Base-by-base conservation (phyloP, 2,113 vertebrate species). In the Sterrhoptilus dennistouni region DNA sequence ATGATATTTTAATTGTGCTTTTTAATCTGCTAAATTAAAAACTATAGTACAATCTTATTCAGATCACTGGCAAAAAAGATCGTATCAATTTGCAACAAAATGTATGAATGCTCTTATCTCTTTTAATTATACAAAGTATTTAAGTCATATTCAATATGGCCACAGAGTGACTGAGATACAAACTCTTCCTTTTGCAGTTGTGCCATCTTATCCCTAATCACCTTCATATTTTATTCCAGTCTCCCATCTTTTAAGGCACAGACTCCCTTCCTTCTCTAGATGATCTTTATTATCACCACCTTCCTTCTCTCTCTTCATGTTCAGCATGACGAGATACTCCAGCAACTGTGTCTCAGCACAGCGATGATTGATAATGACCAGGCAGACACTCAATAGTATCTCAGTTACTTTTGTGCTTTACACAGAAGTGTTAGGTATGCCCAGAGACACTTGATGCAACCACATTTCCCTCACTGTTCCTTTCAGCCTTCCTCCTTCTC, bases 21-120 rank as follows among this genome's bases (percentile, higher is more conserved):
- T 96, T 97, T 98, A 98, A 98, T 98, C 97, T 97, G 93, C 92
- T 98, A 98, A 98, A 98, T 98, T 98, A 98, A 98, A 98, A 98
- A 98, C 96, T 97, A 96, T 60, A 91, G 96, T 78, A 87, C 87
- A 96, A 98, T 98, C 97, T 97, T 95, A 88, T 82, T 96, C 93
- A 97, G 97, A 98, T 98, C 97, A 97, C 95, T 98, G 97, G 97
- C 96, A 97, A 96, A 97, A 96, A 95, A 97, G 98, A 98, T 98
- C 57, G 7, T 96, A 98, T 97, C 97, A 95, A 93, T 97, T 97
- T 97, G 92, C 93, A 97, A 97, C 96, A 98, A 97, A 98, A 97
- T 88, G 88, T 97, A 95, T 74, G 89, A 97, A 93, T 60, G 80
- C 44, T 80, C 82, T 95, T 97, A 96, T 96, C 96, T 91, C 69